Conservation (phyloP, 2,888 invertebrate genomes). For the Eupithecia tripunctaria region DNA sequence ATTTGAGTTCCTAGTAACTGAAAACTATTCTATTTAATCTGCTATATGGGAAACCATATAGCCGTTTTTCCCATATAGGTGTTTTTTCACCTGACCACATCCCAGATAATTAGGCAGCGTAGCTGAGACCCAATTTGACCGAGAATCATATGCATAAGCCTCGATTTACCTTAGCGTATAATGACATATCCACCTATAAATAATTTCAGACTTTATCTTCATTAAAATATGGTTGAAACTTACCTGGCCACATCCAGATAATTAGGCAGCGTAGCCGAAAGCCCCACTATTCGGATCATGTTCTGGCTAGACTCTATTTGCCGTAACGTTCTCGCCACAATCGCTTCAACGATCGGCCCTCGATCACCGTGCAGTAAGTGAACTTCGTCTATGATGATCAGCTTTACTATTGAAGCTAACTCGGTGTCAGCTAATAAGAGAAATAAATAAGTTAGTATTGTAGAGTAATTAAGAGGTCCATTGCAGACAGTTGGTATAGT, state of each 20-base stretch:
- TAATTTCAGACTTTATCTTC: too few relatives aligned
- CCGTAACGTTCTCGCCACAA: slow-evolving; percentile 97
- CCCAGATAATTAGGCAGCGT: slow-evolving; percentile 99
- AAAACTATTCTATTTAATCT: too few relatives aligned
- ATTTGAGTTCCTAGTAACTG: too few relatives aligned
- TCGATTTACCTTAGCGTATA: slow-evolving; percentile 95
- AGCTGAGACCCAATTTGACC: slow-evolving; percentile 91
- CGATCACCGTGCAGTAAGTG: slow-evolving; percentile 98
- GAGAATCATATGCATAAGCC: slow-evolving; percentile 88
- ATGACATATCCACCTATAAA: too few relatives aligned
- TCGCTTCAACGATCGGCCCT: slow-evolving; percentile 98
- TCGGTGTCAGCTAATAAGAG: slow-evolving; percentile 89
- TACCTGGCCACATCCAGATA: slow-evolving; percentile 95
- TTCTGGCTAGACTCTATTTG: slow-evolving; percentile 95
- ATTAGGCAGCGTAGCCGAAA: slow-evolving; percentile 99
- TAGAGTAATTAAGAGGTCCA: too few relatives aligned
- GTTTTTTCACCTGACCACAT: slow-evolving; percentile 87
- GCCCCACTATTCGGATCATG: slow-evolving; percentile 98
- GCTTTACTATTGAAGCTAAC: slow-evolving; percentile 94
- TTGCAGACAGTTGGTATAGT: too few relatives aligned
- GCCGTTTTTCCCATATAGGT: too few relatives aligned
- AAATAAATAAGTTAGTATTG: neutral
- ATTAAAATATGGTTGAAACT: too few relatives aligned
- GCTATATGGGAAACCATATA: too few relatives aligned
- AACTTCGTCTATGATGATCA: slow-evolving; percentile 98